phyloP scores from a whole-genome alignment of 2,888 invertebrate genomes.

The Drepanosiphum platanoidis region DNA sequence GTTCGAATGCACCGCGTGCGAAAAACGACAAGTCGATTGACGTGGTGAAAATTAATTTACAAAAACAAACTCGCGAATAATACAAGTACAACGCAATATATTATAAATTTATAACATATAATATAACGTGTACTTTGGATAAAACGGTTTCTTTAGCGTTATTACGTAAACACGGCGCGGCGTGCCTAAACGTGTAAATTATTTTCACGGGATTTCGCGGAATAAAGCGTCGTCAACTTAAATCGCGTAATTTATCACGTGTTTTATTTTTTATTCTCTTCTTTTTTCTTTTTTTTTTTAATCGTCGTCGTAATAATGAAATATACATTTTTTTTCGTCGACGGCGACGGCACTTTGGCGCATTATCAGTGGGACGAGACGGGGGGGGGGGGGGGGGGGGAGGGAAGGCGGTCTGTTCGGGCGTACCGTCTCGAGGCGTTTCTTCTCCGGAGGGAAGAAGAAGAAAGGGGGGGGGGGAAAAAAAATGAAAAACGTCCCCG shows the following conservation, averaged over 20 bases:
- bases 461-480: too few relatives aligned
- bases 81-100: too few relatives aligned
- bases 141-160: too few relatives aligned
- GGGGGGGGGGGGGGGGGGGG: neutral
- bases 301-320: slow-evolving; percentile 31
- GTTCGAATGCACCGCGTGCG: too few relatives aligned
- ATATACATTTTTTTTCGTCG: neutral
- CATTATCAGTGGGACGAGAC: neutral
- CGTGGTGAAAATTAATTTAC: too few relatives aligned
- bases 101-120: too few relatives aligned
- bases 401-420: neutral
- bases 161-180: too few relatives aligned
- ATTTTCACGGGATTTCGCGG: neutral
- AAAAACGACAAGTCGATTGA: too few relatives aligned
- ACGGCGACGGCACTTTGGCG: neutral
- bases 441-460: slow-evolving; percentile 50
- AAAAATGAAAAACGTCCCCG: slow-evolving; percentile 37
- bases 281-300: slow-evolving; percentile 4
- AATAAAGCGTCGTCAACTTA: slow-evolving; percentile 35
- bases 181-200: neutral
- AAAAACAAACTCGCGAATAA: too few relatives aligned
- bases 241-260: slow-evolving; percentile 35
- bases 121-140: too few relatives aligned
- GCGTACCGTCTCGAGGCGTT: slow-evolving; percentile 29
- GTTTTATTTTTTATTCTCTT: neutral